phyloP scores from a whole-genome alignment of 2,888 invertebrate genomes.

The Drosophila paracracens region DNA sequence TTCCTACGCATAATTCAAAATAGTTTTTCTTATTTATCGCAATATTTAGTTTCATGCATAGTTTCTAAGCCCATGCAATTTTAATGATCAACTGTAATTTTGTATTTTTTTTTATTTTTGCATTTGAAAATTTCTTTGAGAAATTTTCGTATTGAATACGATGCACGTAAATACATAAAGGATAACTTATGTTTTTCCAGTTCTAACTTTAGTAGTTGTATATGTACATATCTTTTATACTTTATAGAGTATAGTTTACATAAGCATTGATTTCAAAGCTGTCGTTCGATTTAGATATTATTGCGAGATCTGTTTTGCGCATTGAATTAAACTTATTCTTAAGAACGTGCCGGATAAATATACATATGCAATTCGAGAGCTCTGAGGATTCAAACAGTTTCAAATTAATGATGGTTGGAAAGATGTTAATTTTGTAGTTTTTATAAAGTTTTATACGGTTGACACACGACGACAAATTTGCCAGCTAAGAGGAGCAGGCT shows the following conservation, averaged over 20 bases:
- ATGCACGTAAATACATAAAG: slow-evolving; percentile 48
- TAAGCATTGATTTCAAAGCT: slow-evolving; percentile 39
- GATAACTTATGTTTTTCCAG: slow-evolving; percentile 30
- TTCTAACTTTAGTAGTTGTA: slow-evolving; percentile 51
- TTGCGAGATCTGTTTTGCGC: slow-evolving; percentile 73
- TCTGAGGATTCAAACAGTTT: slow-evolving; percentile 2
- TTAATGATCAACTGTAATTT: slow-evolving; percentile 17
- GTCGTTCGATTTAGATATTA: slow-evolving; percentile 39
- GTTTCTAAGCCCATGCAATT: slow-evolving; percentile 35
- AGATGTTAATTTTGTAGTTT: neutral
- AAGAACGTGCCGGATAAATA: slow-evolving; percentile 9
- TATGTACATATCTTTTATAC: slow-evolving; percentile 52
- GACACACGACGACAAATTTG: neutral
- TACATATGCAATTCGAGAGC: slow-evolving; percentile 47
- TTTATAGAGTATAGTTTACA: slow-evolving; percentile 35
- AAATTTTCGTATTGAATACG: slow-evolving; percentile 54
- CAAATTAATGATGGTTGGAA: neutral
- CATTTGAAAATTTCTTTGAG: slow-evolving; percentile 54
- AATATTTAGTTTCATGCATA: slow-evolving; percentile 47
- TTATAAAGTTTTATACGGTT: neutral
- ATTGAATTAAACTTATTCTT: slow-evolving; percentile 47
- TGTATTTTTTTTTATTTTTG: slow-evolving; percentile 4
- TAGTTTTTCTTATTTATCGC: slow-evolving; percentile 50
- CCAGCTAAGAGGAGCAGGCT: neutral
- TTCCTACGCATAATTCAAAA: slow-evolving; percentile 38